Evolutionary conservation across 2,113 vertebrate species (phyloP).

Genomic region (Lasiurus cinereus): DNA sequence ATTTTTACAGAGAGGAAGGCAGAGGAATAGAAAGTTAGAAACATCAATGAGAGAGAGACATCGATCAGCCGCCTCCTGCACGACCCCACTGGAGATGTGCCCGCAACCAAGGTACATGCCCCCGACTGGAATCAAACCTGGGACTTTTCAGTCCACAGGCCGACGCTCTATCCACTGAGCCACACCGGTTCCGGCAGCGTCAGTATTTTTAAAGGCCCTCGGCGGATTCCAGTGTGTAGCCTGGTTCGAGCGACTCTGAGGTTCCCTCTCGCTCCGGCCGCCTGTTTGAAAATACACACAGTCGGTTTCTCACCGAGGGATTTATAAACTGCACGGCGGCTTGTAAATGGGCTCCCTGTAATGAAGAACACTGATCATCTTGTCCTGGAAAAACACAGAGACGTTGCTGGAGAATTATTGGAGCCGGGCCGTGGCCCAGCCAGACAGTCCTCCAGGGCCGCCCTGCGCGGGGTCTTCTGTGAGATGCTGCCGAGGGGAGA

Average conservation of each 20-base stretch:
- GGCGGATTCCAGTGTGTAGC: neutral
- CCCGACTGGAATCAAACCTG: too few species aligned
- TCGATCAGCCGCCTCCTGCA: too few species aligned
- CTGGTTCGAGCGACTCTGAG: neutral
- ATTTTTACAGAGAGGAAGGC: too few species aligned
- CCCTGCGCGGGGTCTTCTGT: neutral
- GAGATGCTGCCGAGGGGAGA: neutral
- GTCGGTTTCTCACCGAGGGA: neutral
- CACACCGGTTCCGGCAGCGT: too few species aligned
- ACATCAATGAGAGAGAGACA: too few species aligned
- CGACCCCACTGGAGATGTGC: too few species aligned
- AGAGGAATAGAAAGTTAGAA: too few species aligned
- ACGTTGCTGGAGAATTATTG: slow-evolving; percentile 37
- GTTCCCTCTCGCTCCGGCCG: neutral
- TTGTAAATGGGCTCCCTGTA: slow-evolving; percentile 23
- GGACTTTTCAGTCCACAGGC: too few species aligned
- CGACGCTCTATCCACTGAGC: too few species aligned
- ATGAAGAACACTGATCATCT: slow-evolving; percentile 35
- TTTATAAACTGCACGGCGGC: slow-evolving; percentile 7
- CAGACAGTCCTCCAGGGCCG: slow-evolving; percentile 15
- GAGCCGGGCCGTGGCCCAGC: slow-evolving; percentile 39
- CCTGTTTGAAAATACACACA: neutral
- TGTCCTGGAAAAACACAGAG: slow-evolving; percentile 41
- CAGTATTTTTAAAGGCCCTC: neutral
- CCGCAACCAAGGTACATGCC: too few species aligned